Base-by-base conservation (phyloP, 1,140 invertebrate species). In the Leptestheria dahalacensis region DNA sequence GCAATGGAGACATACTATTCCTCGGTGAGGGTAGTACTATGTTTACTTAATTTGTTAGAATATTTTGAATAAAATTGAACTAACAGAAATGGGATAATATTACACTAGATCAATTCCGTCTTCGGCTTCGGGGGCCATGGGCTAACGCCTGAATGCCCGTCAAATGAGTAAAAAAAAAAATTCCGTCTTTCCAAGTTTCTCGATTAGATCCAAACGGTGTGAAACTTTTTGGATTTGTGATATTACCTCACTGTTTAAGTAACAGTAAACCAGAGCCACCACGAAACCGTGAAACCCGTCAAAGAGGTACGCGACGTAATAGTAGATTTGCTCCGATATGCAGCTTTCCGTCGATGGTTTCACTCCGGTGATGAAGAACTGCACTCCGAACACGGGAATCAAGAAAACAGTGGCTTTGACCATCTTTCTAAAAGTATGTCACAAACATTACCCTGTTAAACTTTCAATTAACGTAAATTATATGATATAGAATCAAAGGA, bases 231-330 rank as follows among this genome's bases (percentile, higher is more conserved):
- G 21, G 50, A 52, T 15, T 23, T 12, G 15, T 26, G 15, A 18
- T 26, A n/a, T 71, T 68, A 80, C 79, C 73, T 81, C 79, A 65
- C 73, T 74, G 65, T 79, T 80, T 11, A 74, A 60, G 63, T 79
- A 81, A 65, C 79, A 81, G 63, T 78, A 80, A 0, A 80, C 65
- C 52, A 77, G 53, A 9, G 78, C 72, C 0, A 80, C 77, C 15
- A 77, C 65, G 26, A 78, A 69, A 2, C 78, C 79, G 64, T 80
- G 78, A 6, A 79, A 61, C 0, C 74, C 76, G 59, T 80, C 78
- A 15, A 80, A 65, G 0, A 73, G 64, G 61, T 78, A 79, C 0
- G 74, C 72, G 12, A 75, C 58, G 59, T 74, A 75, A 50, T 76
- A 77, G 63, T 79, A 80, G 15, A 71, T 64, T 62, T 80, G 75